Evolutionary conservation across 2,888 invertebrate species (phyloP).

Genomic region (Cheilosia soror): DNA sequence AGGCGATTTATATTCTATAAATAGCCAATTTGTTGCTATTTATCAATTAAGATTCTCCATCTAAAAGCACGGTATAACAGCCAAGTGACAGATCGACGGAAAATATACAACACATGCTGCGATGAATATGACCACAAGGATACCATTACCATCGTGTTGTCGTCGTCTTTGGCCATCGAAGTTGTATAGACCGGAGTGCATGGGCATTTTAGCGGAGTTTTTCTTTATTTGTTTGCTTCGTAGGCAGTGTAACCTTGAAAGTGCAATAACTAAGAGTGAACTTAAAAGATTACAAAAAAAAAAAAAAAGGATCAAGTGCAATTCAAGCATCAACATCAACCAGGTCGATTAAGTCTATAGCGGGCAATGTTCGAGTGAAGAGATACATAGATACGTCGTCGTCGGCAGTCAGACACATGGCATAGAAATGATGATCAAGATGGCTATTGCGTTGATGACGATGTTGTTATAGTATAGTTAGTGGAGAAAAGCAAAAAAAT

Average conservation of each 20-base stretch:
- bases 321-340: conserved; percentile 35
- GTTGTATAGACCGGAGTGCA: conserved; percentile 21
- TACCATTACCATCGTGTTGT: conserved; percentile 26
- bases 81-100: conserved; percentile 65
- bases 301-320: conserved; percentile 51
- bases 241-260: conserved; percentile 66
- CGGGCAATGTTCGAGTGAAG: conserved; percentile 47
- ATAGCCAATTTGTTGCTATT: conserved; percentile 64
- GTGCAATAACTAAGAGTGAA: conserved; percentile 64
- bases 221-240: conserved; percentile 20
- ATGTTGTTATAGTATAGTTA: not conserved
- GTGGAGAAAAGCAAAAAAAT: conserved; percentile 9
- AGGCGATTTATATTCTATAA: conserved; percentile 65
- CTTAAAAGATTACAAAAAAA: conserved; percentile 21
- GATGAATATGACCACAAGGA: conserved; percentile 50
- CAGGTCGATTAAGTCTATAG: conserved; percentile 56
- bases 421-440: conserved; percentile 52
- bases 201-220: conserved; percentile 22
- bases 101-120: conserved; percentile 30
- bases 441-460: conserved; percentile 43
- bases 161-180: conserved; percentile 16
- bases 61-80: conserved; percentile 45
- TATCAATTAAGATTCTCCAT: conserved; percentile 69
- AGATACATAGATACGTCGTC: conserved; percentile 26
- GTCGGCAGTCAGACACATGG: conserved; percentile 19